A percentile compares a stretch with the other conserved stretches of the same genome.
Evolutionary conservation across 2,797 vertebrate genomes (phyloP).

Genomic region (Octomys mimax): DNA sequence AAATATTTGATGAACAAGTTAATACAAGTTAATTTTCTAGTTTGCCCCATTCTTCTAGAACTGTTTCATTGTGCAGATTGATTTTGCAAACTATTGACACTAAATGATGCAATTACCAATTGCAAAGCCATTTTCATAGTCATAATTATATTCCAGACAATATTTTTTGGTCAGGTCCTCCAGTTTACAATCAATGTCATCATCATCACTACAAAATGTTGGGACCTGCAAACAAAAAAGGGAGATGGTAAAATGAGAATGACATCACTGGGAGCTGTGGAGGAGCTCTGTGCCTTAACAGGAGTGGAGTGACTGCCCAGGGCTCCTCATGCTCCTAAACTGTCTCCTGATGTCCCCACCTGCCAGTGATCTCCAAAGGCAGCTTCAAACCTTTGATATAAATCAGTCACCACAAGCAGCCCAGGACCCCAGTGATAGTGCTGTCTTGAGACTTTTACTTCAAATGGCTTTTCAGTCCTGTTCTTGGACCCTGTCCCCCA

Average conservation of each 20-base stretch:
- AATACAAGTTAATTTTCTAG: background rate
- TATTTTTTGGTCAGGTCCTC: conserved; percentile 95
- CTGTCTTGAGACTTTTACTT: background rate
- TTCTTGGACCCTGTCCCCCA: background rate
- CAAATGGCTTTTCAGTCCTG: background rate
- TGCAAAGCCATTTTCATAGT: conserved; percentile 99
- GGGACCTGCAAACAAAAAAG: conserved; percentile 92
- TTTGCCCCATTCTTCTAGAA: background rate
- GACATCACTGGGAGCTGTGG: background rate
- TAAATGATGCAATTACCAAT: conserved; percentile 91
- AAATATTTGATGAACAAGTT: conserved; percentile 16
- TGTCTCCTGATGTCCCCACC: background rate
- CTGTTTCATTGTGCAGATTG: background rate
- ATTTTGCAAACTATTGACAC: background rate
- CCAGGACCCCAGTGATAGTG: background rate
- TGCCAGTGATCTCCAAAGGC: background rate
- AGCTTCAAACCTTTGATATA: background rate
- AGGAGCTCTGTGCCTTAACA: background rate
- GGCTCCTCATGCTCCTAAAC: background rate
- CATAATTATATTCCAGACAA: conserved; percentile 98
- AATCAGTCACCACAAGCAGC: background rate
- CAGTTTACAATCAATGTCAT: conserved; percentile 95
- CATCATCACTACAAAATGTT: conserved; percentile 93
- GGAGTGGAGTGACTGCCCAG: background rate
- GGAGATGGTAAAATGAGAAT: conserved; percentile 10